Evolutionary conservation across 1,140 invertebrate species (phyloP).

Genomic region (Brachionus calyciflorus): DNA sequence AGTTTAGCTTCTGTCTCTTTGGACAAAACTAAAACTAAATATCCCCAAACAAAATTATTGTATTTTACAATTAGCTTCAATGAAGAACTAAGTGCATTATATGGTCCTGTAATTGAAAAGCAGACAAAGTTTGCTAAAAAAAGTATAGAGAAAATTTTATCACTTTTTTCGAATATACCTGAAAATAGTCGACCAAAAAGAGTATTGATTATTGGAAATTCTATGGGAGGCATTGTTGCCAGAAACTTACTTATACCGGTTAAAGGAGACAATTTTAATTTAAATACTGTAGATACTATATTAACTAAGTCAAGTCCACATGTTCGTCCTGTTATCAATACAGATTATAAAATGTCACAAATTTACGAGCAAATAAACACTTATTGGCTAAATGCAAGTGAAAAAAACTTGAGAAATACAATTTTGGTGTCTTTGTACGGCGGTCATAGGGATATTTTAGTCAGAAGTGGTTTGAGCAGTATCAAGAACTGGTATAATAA

Average conservation of each 20-base stretch:
- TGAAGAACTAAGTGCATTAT: constrained; percentile 47
- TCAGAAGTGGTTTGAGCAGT: not conserved
- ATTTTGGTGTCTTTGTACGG: constrained; percentile 28
- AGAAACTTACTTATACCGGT: not conserved
- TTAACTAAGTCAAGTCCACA: constrained; percentile 38
- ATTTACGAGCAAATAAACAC: constrained; percentile 12
- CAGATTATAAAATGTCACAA: not conserved
- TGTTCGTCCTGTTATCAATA: constrained; percentile 24
- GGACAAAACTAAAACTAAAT: constrained; percentile 7
- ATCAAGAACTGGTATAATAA: constrained; percentile 17
- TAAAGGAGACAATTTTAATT: not conserved
- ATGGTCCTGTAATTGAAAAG: constrained; percentile 10
- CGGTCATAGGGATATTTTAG: constrained; percentile 29
- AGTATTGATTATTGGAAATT: constrained; percentile 44
- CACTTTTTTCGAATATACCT: not conserved
- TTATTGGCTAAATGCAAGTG: constrained; percentile 11
- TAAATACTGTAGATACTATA: not conserved
- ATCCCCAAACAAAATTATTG: not conserved
- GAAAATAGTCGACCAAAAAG: not conserved
- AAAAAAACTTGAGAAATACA: not conserved
- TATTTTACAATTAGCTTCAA: constrained; percentile 46
- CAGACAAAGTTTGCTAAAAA: constrained; percentile 23
- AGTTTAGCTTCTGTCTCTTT: constrained; percentile 38
- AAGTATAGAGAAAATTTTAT: constrained; percentile 27
- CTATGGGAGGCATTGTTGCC: constrained; percentile 43